A percentile compares a stretch with the other conserved stretches of the same genome.
Evolutionary conservation across 2,113 vertebrate genomes (phyloP).

Genomic region (Semnornis frantzii): DNA sequence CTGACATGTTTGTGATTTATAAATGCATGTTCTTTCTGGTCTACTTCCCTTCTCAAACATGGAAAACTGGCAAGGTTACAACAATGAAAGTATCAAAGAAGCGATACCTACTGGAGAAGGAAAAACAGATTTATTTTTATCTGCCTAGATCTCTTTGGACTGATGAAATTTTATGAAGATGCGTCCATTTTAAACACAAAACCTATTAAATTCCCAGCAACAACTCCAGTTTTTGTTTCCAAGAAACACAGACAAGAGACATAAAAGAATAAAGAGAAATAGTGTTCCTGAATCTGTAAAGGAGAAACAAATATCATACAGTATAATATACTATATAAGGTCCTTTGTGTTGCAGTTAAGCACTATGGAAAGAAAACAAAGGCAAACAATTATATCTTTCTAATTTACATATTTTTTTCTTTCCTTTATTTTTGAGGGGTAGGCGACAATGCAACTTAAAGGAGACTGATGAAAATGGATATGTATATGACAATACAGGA

Average conservation of each 20-base stretch:
- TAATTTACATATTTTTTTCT: not conserved
- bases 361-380: constrained; percentile 1
- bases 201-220: not conserved
- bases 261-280: constrained; percentile 24
- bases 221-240: constrained; percentile 15
- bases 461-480: not conserved
- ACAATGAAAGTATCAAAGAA: not conserved
- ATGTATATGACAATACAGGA: not conserved
- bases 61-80: not conserved
- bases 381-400: not conserved
- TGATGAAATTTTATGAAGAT: constrained; percentile 18
- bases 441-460: not conserved
- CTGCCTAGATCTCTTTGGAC: not conserved
- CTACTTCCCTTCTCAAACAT: not conserved
- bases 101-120: not conserved
- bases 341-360: constrained; percentile 14
- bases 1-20: not conserved
- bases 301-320: constrained; percentile 31
- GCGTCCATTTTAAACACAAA: constrained; percentile 13
- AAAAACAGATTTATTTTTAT: constrained; percentile 1
- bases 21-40: not conserved
- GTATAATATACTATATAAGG: not conserved
- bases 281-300: constrained; percentile 24
- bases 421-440: not conserved
- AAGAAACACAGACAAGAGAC: constrained; percentile 33